Conservation (phyloP, 2,888 invertebrate species). For the Drosophila neutralis region DNA sequence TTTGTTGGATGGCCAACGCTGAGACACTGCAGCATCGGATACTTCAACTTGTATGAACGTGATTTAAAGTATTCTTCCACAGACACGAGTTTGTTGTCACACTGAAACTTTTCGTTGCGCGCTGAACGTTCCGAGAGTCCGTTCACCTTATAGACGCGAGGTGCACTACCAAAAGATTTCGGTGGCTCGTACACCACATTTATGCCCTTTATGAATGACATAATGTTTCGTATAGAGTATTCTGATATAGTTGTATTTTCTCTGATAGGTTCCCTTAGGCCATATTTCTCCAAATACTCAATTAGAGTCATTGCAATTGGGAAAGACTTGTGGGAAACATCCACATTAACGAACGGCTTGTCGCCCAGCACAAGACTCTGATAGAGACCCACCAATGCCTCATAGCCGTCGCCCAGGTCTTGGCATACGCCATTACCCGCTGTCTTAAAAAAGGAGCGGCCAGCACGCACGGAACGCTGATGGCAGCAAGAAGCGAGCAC, state of each 20-base stretch:
- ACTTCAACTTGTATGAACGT: slow-evolving; percentile 84
- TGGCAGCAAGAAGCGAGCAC: slow-evolving; percentile 87
- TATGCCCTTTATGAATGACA: slow-evolving; percentile 69
- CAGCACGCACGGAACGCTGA: slow-evolving; percentile 70
- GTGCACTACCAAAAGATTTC: slow-evolving; percentile 52
- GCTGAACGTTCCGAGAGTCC: slow-evolving; percentile 77
- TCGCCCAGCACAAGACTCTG: slow-evolving; percentile 96
- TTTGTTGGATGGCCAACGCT: slow-evolving; percentile 91
- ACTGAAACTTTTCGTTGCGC: slow-evolving; percentile 81
- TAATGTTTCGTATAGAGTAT: slow-evolving; percentile 14
- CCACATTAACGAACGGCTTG: slow-evolving; percentile 95
- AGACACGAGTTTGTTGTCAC: slow-evolving; percentile 77
- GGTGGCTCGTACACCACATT: slow-evolving; percentile 80
- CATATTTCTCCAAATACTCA: slow-evolving; percentile 84
- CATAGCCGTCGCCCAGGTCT: slow-evolving; percentile 91
- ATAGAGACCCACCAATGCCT: slow-evolving; percentile 97
- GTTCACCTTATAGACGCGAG: slow-evolving; percentile 74
- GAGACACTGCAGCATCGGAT: slow-evolving; percentile 92
- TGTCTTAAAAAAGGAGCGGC: slow-evolving; percentile 91
- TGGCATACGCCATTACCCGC: slow-evolving; percentile 68
- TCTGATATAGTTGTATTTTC: slow-evolving; percentile 4
- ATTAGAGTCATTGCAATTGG: slow-evolving; percentile 86
- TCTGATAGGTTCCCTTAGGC: slow-evolving; percentile 4
- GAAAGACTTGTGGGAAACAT: slow-evolving; percentile 94
- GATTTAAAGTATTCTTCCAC: slow-evolving; percentile 82